Conservation (phyloP, 2,888 invertebrate species). For the Leucophenga montana region DNA sequence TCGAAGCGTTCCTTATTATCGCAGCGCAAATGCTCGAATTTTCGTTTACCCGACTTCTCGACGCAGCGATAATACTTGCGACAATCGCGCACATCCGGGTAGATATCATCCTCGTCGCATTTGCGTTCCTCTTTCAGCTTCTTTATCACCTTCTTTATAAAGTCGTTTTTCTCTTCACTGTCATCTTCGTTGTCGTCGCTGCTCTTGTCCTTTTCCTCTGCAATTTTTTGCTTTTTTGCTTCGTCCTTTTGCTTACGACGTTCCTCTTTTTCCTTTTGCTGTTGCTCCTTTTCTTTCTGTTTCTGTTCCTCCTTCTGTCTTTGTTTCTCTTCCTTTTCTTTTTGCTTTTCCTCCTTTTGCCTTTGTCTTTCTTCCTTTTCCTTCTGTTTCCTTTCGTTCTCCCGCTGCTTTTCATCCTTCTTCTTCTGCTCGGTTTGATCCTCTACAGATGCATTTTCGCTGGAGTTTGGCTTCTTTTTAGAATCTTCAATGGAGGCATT, state of each 20-base stretch:
- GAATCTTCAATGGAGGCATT: conserved; percentile 57
- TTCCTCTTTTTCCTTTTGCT: conserved; percentile 16
- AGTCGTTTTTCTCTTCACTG: conserved; percentile 51
- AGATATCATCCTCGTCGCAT: conserved; percentile 59
- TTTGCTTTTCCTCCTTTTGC: conserved; percentile 38
- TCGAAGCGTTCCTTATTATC: conserved; percentile 59
- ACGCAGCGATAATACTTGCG: conserved; percentile 42
- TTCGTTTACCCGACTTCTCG: conserved; percentile 38
- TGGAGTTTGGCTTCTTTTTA: too few relatives aligned
- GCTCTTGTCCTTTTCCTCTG: conserved; percentile 42
- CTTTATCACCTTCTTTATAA: conserved; percentile 56
- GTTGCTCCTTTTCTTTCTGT: too few relatives aligned
- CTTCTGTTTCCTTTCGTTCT: not conserved
- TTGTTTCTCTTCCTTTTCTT: conserved; percentile 36
- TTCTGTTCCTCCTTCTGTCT: too few relatives aligned
- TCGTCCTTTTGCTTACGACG: conserved; percentile 38
- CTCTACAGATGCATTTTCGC: conserved; percentile 41
- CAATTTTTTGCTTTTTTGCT: conserved; percentile 38
- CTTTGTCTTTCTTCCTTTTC: conserved; percentile 22
- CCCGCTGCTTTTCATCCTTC: conserved; percentile 34
- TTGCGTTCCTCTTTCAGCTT: conserved; percentile 52
- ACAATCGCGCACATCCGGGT: conserved; percentile 60
- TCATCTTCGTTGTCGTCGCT: conserved; percentile 11
- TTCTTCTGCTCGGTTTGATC: conserved; percentile 37
- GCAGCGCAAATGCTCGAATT: conserved; percentile 59